Evolutionary conservation across 2,888 invertebrate genomes (phyloP), one percentile per base, ranked within the genome.

Genomic region (Eucriotettix oculatus): DNA sequence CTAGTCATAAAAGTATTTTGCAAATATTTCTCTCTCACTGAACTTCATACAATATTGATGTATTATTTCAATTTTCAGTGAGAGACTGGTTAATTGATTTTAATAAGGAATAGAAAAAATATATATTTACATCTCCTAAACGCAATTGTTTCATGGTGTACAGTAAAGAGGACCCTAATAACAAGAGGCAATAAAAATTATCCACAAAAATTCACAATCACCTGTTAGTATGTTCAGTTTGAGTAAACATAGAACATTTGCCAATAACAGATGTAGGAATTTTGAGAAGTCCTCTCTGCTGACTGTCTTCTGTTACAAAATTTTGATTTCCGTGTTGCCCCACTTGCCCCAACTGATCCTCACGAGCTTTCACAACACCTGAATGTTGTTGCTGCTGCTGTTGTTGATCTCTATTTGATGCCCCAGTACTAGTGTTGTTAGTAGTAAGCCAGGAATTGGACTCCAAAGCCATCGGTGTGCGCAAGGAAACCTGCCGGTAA

Each of bases 241-340:
- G 64, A 10, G 64, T 64, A 52, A 64, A 64, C 64, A 64, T 64
- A 16, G 64, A 64, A 41, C 64, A 64, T 52, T 64, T 64, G n/a
- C 63, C 63, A 29, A 29, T 29, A 16, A 60, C 62, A 42, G 61
- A 63, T 9, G 62, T 56, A n/a, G 64, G 64, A 11, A 64, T 64
- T 54, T 64, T 64, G n/a, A 64, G 61, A 52, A 64, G 54, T 9
- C 63, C 60, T 12, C 64, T 54, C 42, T 64, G 64, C 41, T 62
- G 64, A 16, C 57, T 52, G 14, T 58, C 52, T n/a, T 48, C 40
- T 16, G 52, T n/a, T 7, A 52, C 41, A 41, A 52, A 52, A 10
- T 29, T 55, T 41, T 55, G 58, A 41, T 10, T 40, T 29, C 29
- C 29, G 40, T 58, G 58, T n/a, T 55, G 58, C 10, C 53, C 11